A percentile compares a stretch with the other conserved stretches of the same genome.
Evolutionary conservation across 2,797 vertebrate species (phyloP).

Genomic region (Erpetoichthys calabaricus): DNA sequence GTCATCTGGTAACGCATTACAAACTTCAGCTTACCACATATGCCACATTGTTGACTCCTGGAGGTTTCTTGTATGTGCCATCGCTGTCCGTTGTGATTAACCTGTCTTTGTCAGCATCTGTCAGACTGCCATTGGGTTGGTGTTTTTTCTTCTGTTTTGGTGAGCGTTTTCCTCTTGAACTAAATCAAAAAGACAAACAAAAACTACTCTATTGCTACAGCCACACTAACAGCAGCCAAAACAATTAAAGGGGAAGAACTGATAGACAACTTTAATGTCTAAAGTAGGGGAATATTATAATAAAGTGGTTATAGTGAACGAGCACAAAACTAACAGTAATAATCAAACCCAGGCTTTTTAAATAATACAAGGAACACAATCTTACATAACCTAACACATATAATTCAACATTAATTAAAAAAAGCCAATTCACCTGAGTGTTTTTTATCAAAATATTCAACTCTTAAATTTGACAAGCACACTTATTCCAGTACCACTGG

Average conservation of each 20-base stretch:
- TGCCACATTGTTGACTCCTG: slow-evolving; percentile 89
- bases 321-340: too few relatives aligned
- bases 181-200: slow-evolving; percentile 20
- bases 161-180: slow-evolving; percentile 72
- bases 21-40: slow-evolving; percentile 63
- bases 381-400: too few relatives aligned
- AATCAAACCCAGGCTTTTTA: too few relatives aligned
- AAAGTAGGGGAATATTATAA: too few relatives aligned
- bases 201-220: not conserved
- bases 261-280: not conserved
- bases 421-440: too few relatives aligned
- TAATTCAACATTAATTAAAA: too few relatives aligned
- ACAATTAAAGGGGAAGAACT: not conserved
- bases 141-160: slow-evolving; percentile 70
- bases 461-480: too few relatives aligned
- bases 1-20: too few relatives aligned
- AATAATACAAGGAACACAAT: too few relatives aligned
- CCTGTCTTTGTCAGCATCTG: slow-evolving; percentile 79
- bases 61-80: slow-evolving; percentile 85
- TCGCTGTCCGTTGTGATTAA: slow-evolving; percentile 78
- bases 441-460: too few relatives aligned
- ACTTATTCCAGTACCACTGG: too few relatives aligned
- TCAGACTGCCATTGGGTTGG: slow-evolving; percentile 67
- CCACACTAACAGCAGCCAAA: not conserved
- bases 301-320: too few relatives aligned